Evolutionary conservation across 2,888 invertebrate species (phyloP), one percentile per base, ranked within the genome.

Genomic region (Trachelus iudaicus): DNA sequence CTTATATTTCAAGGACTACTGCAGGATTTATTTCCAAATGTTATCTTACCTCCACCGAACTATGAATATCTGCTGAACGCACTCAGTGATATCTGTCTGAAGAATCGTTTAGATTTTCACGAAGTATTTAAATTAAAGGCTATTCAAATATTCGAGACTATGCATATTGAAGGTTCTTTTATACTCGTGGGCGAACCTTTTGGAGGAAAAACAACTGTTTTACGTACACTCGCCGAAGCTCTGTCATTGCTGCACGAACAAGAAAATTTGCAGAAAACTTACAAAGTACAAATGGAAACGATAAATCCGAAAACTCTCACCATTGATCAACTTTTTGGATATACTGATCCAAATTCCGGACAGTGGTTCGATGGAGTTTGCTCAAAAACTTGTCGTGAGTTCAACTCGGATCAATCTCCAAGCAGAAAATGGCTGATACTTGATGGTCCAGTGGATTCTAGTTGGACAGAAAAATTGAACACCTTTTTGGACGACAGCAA

Each of bases 391-490:
- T 91, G 92, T 89, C 84, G 93, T 89, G 87, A 92, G 85, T 88
- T 92, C 89, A 91, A 92, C 1, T 91, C 90, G 23, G 90, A 92
- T 0, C 91, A 91, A 77, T 90, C 91, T 0, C 89, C 90, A 3
- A 92, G 92, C 83, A 89, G 93, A 75, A 94, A 93, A 75, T 95
- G 94, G 94, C 90, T 95, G 11, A 90, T 95, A 77, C 93, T 95
- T 87, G 94, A 95, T 85, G 94, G 95, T 1, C 93, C 94, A 3
- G 92, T 94, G 33, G 93, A 93, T 84, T 92, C 93, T 31, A 91
- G 92, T 23, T 94, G 94, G 94, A 92, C 94, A 79, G 94, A 95
- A 86, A 93, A 93, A 86, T 92, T 94, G 91, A 93, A 93, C 87
- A 93, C 94, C 4, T 92, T 93, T 34, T 86, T 94, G 56, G 94